Conservation (phyloP, 2,888 invertebrate genomes). For the Zygaena filipendulae region DNA sequence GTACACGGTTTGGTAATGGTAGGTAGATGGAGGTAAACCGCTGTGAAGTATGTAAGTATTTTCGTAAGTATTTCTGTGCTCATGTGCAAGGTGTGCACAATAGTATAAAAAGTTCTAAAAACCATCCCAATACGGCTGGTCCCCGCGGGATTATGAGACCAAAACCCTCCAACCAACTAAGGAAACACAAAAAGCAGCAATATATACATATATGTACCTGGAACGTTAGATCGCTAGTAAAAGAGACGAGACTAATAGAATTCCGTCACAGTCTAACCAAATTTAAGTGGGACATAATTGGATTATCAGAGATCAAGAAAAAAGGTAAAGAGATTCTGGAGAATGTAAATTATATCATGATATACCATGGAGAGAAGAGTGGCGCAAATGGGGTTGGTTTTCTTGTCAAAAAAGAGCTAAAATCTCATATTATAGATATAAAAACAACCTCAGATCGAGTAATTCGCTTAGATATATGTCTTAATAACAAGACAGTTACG, state of each 20-base stretch:
- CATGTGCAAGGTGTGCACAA: too few relatives aligned
- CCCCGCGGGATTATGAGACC: neutral
- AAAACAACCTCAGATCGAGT: neutral
- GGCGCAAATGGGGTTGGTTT: neutral
- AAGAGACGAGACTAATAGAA: neutral
- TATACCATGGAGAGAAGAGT: neutral
- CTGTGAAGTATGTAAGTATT: too few relatives aligned
- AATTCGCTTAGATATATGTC: neutral
- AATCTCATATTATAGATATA: neutral
- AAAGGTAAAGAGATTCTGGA: neutral
- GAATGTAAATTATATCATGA: neutral
- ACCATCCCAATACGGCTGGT: neutral
- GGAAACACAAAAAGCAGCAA: neutral
- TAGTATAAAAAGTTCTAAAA: too few relatives aligned
- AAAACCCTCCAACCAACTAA: neutral
- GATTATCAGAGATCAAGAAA: neutral
- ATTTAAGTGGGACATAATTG: neutral
- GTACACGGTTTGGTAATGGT: too few relatives aligned
- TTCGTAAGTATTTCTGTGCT: too few relatives aligned
- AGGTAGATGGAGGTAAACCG: too few relatives aligned
- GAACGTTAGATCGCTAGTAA: neutral
- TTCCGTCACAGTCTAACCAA: neutral
- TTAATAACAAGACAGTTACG: neutral
- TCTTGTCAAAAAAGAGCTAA: neutral
- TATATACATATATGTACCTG: neutral